phyloP scores from a whole-genome alignment of 2,797 vertebrate species.

The Leontocebus nigricollis region DNA sequence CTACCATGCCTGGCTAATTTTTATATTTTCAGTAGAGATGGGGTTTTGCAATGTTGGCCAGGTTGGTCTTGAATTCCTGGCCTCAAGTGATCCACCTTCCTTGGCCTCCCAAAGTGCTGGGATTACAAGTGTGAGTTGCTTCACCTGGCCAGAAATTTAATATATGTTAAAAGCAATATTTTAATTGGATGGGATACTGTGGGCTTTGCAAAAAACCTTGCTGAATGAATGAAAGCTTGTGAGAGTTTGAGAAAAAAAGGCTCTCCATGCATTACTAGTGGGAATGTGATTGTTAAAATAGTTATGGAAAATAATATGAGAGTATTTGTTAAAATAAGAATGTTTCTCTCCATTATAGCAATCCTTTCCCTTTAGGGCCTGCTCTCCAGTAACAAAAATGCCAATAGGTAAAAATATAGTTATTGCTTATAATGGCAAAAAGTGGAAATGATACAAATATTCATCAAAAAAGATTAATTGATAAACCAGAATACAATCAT shows the following conservation, averaged over 20 bases:
- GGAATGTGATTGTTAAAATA: background rate
- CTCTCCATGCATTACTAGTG: too few relatives aligned
- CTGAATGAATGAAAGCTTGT: background rate
- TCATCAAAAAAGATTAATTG: too few relatives aligned
- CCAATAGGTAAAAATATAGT: background rate
- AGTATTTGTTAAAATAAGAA: background rate
- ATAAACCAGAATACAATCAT: too few relatives aligned
- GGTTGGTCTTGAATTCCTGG: too few relatives aligned
- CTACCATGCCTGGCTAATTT: too few relatives aligned
- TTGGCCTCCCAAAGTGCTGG: too few relatives aligned
- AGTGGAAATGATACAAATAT: background rate
- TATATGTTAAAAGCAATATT: background rate
- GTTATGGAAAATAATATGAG: fast-evolving
- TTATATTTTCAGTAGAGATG: too few relatives aligned
- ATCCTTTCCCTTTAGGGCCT: background rate
- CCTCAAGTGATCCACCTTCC: too few relatives aligned
- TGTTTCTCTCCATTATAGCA: background rate
- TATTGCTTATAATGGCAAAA: background rate
- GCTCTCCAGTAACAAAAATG: background rate
- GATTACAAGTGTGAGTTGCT: too few relatives aligned
- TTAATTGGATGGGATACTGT: background rate
- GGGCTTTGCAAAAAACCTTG: too few relatives aligned
- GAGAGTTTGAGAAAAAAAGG: background rate
- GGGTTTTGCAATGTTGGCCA: too few relatives aligned
- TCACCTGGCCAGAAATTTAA: too few relatives aligned